Evolutionary conservation across 2,888 invertebrate species (phyloP), one percentile per base, ranked within the genome.

Genomic region (Oeneis ivallda): DNA sequence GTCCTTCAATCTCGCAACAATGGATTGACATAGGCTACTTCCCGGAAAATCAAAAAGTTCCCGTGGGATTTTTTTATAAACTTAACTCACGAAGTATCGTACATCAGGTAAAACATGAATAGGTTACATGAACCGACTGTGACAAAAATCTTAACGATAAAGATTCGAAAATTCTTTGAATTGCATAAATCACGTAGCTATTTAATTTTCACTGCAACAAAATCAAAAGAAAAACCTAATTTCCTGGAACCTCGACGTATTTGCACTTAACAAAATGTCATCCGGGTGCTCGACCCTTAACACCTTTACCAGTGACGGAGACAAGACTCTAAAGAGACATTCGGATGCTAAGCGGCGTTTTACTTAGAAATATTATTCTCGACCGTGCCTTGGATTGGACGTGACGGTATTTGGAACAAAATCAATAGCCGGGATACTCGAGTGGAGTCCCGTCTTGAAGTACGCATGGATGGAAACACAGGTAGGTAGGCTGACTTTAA

Each of bases 351-450:
- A 74, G 61, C 69, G 65, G 67, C 71, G 69, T 68, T 71, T 70
- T 69, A 65, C 70, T 63, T 54, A 65, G 70, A 72, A 72, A 76
- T 76, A 76, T 76, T 71, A 75, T 75, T 75, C 76, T 75, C 60
- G 72, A 64, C 70, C 69, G 72, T 65, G 66, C 67, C 71, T 70
- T 68, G 70, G 72, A 73, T 71, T 65, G 66, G 71, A 79, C 80
- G 80, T 79, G 79, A 74, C 71, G 76, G 76, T 78, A 80, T 82
- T 80, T 76, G 79, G 59, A 74, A 76, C 78, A 81, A 80, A 85
- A 86, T 86, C 86, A 84, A 86, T 85, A 84, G 80, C 73, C 74
- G 76, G 80, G 78, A 78, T 77, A 78, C 81, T 80, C 78, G 78
- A 79, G 75, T 62, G 59, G 17, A 67, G 66, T 57, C 64, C 52